phyloP scores from a whole-genome alignment of 2,113 vertebrate species.

The Lontra canadensis region DNA sequence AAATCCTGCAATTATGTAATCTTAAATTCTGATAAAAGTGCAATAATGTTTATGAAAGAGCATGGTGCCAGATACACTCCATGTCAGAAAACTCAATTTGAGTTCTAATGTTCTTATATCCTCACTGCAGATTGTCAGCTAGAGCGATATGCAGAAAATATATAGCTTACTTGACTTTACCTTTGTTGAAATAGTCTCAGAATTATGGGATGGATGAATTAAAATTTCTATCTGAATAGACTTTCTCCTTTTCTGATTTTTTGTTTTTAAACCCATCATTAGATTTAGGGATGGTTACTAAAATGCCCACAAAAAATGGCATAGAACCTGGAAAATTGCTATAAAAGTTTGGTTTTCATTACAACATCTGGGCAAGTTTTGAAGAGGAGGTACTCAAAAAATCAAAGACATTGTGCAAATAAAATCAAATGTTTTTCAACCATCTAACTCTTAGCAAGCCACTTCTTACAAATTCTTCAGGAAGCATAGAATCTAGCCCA shows the following conservation, averaged over 20 bases:
- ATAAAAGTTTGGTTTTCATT: constrained; percentile 17
- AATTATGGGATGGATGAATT: constrained; percentile 47
- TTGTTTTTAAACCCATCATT: constrained; percentile 21
- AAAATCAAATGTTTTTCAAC: background rate
- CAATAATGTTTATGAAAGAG: constrained; percentile 65
- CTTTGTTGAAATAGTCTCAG: constrained; percentile 59
- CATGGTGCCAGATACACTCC: constrained; percentile 71
- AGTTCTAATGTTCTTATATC: constrained; percentile 74
- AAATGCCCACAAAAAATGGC: constrained; percentile 54
- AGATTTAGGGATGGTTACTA: constrained; percentile 46
- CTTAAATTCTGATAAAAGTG: constrained; percentile 65
- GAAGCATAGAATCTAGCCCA: background rate
- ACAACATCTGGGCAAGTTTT: background rate
- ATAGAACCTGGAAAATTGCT: background rate
- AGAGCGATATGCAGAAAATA: constrained; percentile 66
- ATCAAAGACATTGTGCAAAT: background rate
- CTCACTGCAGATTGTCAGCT: constrained; percentile 69
- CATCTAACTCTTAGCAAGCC: background rate
- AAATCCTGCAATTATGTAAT: constrained; percentile 60
- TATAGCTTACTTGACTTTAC: constrained; percentile 68
- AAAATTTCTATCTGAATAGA: constrained; percentile 21
- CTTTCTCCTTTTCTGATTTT: background rate
- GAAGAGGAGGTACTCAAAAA: constrained; percentile 38
- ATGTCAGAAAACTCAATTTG: constrained; percentile 74
- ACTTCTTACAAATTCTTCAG: background rate